Percentiles rank a stretch among this genome's conserved stretches.
Conservation (phyloP, 2,797 vertebrate genomes). For the Anguilla marmorata region DNA sequence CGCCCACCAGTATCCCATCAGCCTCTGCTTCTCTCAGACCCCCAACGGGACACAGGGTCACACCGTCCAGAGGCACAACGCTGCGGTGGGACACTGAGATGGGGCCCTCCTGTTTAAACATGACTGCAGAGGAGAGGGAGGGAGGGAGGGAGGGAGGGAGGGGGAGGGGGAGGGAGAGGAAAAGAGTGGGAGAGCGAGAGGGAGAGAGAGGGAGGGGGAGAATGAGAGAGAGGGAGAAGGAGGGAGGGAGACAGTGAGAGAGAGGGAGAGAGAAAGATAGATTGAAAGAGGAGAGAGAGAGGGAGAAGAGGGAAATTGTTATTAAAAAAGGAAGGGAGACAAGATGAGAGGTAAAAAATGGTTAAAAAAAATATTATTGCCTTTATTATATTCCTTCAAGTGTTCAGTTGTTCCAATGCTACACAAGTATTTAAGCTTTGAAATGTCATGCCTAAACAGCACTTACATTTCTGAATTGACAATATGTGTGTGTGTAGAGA, state of each 20-base stretch:
- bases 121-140: slow-evolving; percentile 62
- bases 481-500: too few relatives aligned
- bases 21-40: slow-evolving; percentile 52
- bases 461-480: too few relatives aligned
- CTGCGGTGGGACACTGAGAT: slow-evolving; percentile 66
- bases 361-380: too few relatives aligned
- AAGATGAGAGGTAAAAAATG: not conserved
- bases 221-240: not conserved
- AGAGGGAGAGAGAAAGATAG: not conserved
- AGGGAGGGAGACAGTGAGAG: slow-evolving; percentile 5
- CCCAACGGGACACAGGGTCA: slow-evolving; percentile 56
- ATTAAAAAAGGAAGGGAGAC: not conserved
- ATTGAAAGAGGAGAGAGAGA: not conserved
- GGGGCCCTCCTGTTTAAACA: slow-evolving; percentile 86
- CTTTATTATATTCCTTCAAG: too few relatives aligned
- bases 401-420: too few relatives aligned
- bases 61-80: slow-evolving; percentile 63
- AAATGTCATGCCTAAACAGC: too few relatives aligned
- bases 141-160: slow-evolving; percentile 18
- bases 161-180: not conserved
- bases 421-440: too few relatives aligned
- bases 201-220: not conserved
- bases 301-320: too few relatives aligned
- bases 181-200: too few relatives aligned
- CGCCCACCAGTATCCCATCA: slow-evolving; percentile 50